Conservation (phyloP, 2,888 invertebrate genomes). For the Acheta domesticus region DNA sequence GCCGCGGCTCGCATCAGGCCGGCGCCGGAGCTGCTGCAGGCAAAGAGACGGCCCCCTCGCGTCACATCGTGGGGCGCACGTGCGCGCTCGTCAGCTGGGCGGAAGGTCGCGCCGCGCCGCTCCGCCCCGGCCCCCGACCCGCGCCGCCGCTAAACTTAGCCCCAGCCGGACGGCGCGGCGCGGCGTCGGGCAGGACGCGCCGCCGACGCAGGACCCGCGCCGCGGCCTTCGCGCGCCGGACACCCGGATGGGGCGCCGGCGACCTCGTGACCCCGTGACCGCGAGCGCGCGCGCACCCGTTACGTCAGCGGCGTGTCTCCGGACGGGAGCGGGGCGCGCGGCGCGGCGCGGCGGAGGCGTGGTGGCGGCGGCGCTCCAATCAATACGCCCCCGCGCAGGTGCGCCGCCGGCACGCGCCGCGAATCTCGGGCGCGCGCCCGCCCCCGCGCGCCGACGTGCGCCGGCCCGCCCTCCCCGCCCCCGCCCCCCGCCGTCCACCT, state of each 20-base stretch:
- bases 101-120: neutral
- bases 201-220: neutral
- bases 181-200: no score
- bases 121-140: no score
- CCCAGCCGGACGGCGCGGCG: no score
- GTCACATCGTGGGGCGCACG: neutral
- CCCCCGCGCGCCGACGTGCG: slow-evolving; percentile 18
- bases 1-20: slow-evolving; percentile 25
- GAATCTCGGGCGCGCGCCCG: slow-evolving; percentile 3
- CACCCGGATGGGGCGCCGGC: neutral
- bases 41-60: neutral
- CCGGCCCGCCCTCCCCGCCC: neutral
- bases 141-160: no score
- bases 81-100: neutral
- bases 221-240: neutral
- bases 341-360: neutral
- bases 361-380: neutral
- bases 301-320: slow-evolving; percentile 7
- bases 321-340: neutral
- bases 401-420: slow-evolving; percentile 3
- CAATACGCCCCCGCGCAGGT: neutral
- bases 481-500: neutral
- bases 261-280: slow-evolving; percentile 18
- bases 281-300: neutral
- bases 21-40: neutral